Conservation (phyloP, 92 coral and sea anemone species). For the Porites lobata region DNA sequence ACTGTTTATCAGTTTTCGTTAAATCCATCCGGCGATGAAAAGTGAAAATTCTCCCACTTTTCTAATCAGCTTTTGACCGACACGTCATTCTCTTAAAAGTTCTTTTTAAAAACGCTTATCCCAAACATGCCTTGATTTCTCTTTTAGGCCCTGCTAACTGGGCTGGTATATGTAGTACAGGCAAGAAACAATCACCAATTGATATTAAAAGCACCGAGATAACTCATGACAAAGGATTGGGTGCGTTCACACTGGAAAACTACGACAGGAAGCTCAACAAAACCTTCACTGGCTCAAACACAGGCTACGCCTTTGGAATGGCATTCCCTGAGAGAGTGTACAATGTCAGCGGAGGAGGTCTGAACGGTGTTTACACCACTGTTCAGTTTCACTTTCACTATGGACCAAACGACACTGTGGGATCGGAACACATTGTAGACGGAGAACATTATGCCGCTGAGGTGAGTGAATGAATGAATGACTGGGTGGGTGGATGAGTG, state of each 20-base stretch:
- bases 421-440: slow-evolving; percentile 77
- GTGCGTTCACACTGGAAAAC: slow-evolving; percentile 24
- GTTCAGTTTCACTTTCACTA: slow-evolving; percentile 71
- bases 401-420: slow-evolving; percentile 57
- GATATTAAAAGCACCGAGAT: slow-evolving; percentile 42
- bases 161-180: slow-evolving; percentile 12
- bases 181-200: slow-evolving; percentile 42
- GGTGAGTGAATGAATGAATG: slow-evolving; percentile 30
- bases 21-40: no score
- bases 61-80: no score
- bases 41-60: no score
- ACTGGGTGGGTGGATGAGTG: neutral
- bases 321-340: slow-evolving; percentile 1
- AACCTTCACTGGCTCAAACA: slow-evolving; percentile 35
- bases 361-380: slow-evolving; percentile 55
- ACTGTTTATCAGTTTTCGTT: no score
- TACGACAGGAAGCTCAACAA: slow-evolving; percentile 5
- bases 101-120: no score
- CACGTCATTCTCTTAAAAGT: neutral
- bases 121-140: neutral
- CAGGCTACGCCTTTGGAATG: slow-evolving; percentile 47
- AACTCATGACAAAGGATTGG: slow-evolving; percentile 26
- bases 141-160: slow-evolving; percentile 23
- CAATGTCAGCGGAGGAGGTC: slow-evolving; percentile 63
- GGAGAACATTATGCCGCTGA: slow-evolving; percentile 74